Evolutionary conservation across 2,888 invertebrate species (phyloP), one percentile per base, ranked within the genome.

Genomic region (Molanna angustata): DNA sequence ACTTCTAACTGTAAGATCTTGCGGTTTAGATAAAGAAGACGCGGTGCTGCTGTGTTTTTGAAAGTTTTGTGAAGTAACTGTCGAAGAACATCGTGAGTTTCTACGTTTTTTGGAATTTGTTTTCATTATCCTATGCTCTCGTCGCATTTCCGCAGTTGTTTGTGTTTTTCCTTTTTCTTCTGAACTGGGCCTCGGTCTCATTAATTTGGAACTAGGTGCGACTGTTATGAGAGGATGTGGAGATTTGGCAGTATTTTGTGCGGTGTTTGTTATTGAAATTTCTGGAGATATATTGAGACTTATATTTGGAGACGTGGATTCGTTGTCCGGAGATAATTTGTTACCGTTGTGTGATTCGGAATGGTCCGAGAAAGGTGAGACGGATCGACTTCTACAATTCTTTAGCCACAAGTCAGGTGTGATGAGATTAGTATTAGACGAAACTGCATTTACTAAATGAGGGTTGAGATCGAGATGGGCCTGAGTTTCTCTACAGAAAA

Each of bases 401-500:
- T 85, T 83, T 60, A 94, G 74, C 94, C 94, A 94, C 2, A 94
- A 75, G 57, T 94, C 94, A 0, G 94, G 94, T 0, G 94, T 94
- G 61, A 94, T 94, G 40, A 93, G 74, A 61, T 74, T 78, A 19
- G 76, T 65, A 14, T 77, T 49, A 45, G 62, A 73, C 47, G 62
- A 73, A 4, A 77, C 66, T 44, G 72, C 72, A 63, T 68, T 74
- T 61, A 74, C 82, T 62, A 88, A 71, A 67, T 89, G 88, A 1
- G 89, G 88, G 68, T 86, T 85, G 70, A 93, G 83, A 67, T 93
- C 90, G 53, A 94, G 80, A 68, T 94, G 94, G 4, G 94, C 93
- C 67, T 92, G 88, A 3, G 94, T 93, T 73, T 94, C 94, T 45
- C 89, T 85, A 72, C 94, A 94, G 73, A 95, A 95, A 60, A 94